Percentiles rank a stretch among this genome's conserved stretches.
phyloP scores from a whole-genome alignment of 2,888 invertebrate genomes.

The Doris montereyensis region DNA sequence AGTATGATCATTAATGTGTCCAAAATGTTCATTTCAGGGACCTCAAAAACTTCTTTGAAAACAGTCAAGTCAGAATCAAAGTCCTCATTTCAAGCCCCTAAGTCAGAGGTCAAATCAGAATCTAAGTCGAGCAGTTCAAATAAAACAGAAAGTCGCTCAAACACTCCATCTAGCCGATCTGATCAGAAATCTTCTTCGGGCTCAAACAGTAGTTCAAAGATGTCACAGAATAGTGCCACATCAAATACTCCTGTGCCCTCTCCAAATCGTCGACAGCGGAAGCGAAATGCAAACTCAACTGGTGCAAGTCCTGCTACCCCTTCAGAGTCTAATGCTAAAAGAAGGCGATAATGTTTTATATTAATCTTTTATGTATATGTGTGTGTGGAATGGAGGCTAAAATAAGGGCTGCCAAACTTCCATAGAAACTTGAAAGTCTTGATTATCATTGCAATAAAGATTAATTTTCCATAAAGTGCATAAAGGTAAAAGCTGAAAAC shows the following conservation, averaged over 20 bases:
- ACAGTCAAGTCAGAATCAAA: constrained; percentile 39
- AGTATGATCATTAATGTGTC: too few relatives aligned
- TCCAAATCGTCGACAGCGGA: constrained; percentile 61
- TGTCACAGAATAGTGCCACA: neutral
- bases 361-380: too few relatives aligned
- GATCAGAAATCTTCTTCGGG: constrained; percentile 10
- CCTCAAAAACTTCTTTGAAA: constrained; percentile 28
- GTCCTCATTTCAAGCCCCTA: constrained; percentile 20
- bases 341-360: constrained; percentile 54
- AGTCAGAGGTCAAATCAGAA: constrained; percentile 41
- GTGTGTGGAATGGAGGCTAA: too few relatives aligned
- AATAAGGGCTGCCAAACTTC: too few relatives aligned
- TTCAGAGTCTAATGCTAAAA: constrained; percentile 55
- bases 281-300: constrained; percentile 55
- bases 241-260: constrained; percentile 54
- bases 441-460: too few relatives aligned
- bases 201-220: neutral
- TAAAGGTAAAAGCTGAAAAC: too few relatives aligned
- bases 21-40: constrained; percentile 4
- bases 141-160: constrained; percentile 27
- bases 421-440: too few relatives aligned
- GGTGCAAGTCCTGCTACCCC: constrained; percentile 59
- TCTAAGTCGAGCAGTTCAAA: constrained; percentile 24
- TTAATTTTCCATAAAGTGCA: too few relatives aligned
- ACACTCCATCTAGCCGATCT: constrained; percentile 1